Evolutionary conservation across 2,113 vertebrate genomes (phyloP).

Genomic region (Proteles cristata): DNA sequence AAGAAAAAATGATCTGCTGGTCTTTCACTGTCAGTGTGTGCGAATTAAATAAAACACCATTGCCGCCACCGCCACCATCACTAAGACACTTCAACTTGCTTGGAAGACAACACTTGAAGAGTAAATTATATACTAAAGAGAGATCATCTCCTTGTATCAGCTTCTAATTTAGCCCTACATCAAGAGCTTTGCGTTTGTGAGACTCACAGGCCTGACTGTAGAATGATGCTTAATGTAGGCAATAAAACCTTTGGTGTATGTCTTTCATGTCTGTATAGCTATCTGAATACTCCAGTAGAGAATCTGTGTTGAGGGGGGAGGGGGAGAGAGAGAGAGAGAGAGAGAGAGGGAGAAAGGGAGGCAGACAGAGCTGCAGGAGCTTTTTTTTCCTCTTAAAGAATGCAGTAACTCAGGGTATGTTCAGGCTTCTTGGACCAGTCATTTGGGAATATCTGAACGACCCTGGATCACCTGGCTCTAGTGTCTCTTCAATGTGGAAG

Average conservation of each 20-base stretch:
- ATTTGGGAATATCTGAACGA: neutral
- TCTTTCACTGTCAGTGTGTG: neutral
- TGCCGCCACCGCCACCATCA: neutral
- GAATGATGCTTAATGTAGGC: neutral
- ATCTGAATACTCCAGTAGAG: neutral
- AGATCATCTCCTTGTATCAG: neutral
- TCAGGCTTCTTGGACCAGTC: neutral
- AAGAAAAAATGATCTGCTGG: neutral
- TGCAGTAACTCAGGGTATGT: neutral
- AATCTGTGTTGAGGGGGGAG: neutral
- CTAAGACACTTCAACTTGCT: neutral
- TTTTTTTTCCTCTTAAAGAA: neutral
- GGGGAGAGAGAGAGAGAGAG: too few species aligned
- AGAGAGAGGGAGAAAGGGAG: too few species aligned
- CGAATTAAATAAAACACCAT: neutral
- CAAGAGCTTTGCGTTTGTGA: neutral
- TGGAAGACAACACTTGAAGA: neutral
- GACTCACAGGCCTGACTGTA: neutral
- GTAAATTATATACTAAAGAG: neutral
- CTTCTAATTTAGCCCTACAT: conserved; percentile 16
- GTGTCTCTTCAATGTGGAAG: neutral
- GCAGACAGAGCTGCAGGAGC: too few species aligned
- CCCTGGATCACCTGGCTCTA: neutral
- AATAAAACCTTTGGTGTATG: neutral
- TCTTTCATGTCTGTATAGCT: neutral